Percentiles rank a stretch among this genome's conserved stretches.
Evolutionary conservation across 92 coral and sea anemone genomes (phyloP).

Genomic region (Chrysogorgia sp.): DNA sequence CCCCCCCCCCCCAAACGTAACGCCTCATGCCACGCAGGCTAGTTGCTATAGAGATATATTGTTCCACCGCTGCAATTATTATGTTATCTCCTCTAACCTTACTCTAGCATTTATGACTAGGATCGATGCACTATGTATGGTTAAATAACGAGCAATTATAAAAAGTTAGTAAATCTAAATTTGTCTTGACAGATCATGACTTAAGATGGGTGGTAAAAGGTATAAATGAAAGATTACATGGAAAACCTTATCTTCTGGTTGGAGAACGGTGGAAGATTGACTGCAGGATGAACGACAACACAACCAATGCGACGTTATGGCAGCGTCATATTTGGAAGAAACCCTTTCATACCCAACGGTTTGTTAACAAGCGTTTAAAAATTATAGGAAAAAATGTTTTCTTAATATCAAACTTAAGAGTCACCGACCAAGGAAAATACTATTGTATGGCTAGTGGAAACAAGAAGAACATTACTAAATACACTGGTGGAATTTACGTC

Average conservation of each 20-base stretch:
- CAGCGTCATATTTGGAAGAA: not conserved
- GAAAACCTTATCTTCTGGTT: not conserved
- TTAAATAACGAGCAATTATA: no score
- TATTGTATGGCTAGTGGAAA: slow-evolving; percentile 49
- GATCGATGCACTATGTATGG: no score
- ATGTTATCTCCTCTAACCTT: no score
- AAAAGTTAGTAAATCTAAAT: no score
- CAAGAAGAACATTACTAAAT: no score
- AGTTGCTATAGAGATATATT: no score
- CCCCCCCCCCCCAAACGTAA: no score
- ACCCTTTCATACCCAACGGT: not conserved
- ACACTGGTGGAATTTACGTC: not conserved
- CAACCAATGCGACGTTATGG: slow-evolving; percentile 7
- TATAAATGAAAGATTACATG: not conserved
- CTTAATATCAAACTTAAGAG: slow-evolving; percentile 34
- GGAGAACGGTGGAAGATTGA: slow-evolving; percentile 33
- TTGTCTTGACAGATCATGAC: not conserved
- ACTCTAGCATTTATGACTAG: no score
- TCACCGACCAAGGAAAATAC: slow-evolving; percentile 65
- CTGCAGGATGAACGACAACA: slow-evolving; percentile 11
- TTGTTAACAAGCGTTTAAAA: not conserved
- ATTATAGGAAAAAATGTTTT: slow-evolving; percentile 28
- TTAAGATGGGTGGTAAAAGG: not conserved
- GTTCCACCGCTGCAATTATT: no score
- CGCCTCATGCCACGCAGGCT: no score